Base-by-base conservation (phyloP, 2,113 vertebrate species). In the Nestor notabilis region DNA sequence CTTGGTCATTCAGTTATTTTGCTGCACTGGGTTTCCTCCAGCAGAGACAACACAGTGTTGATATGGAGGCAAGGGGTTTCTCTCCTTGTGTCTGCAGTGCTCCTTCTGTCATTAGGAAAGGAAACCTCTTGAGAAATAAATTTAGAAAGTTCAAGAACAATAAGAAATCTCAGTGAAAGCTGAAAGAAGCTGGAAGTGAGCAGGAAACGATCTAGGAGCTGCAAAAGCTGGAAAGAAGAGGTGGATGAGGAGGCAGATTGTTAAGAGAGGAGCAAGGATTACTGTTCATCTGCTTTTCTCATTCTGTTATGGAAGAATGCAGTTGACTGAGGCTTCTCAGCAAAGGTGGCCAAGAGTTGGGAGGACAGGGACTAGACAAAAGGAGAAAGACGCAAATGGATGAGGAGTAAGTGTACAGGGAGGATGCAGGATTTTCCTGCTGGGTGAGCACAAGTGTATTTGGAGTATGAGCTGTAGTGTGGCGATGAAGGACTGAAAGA, bases 11-110 rank as follows among this genome's bases (percentile, higher is more conserved):
- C 13, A 29, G 28, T n/a, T 46, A 8, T 37, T 56, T 19, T 27
- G 16, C 13, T 50, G 1, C 17, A 1, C 23, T 1, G 0, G 5
- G 5, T 77, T 72, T 83, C 17, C 37, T 75, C 13, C 17, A 43
- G 69, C 50, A 13, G 39, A 65, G 43, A 5, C 17, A 3, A 21
- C 18, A 15, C 1, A 3, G 7, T 11, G 27, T 46, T 46, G 12
- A 8, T 13, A 3, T 2, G 23, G 71, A 75, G 52, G 76, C 15
- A 37, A 25, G 8, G 17, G 23, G 8, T n/a, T 29, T 75, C 1
- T 0, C 37, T 35, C 28, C 33, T 60, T 19, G 11, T 39, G 16
- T 61, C 10, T 66, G 14, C 61, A 35, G 20, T 5, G 37, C 31
- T 65, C 11, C 31, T 61, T 47, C 37, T n/a, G 37, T 29, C 39